Percentiles rank a stretch among this genome's conserved stretches.
These are phyloP conservation scores for Aplidium turbinatum DNA, from an alignment of 23 tunicate genomes.

Conservation along the genomic window DNA sequence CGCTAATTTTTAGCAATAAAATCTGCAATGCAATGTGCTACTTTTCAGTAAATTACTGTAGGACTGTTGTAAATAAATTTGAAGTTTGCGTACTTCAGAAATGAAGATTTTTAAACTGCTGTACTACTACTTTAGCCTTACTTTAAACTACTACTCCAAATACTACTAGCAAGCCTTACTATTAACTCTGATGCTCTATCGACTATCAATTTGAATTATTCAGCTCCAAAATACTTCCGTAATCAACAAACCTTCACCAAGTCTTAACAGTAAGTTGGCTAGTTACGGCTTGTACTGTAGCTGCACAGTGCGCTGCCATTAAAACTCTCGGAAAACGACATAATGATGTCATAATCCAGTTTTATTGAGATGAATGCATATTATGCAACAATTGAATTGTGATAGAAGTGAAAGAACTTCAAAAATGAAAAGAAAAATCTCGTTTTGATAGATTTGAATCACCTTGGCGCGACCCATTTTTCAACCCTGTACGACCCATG, in stretches of 20 bases:
- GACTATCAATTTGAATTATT: neutral
- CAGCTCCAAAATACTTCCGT: slow-evolving; percentile 2
- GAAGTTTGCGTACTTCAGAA: neutral
- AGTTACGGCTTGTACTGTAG: neutral
- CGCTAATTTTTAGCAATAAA: no score
- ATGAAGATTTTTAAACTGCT: no score
- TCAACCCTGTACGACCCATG: no score
- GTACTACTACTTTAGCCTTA: neutral
- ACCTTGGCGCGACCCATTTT: no score
- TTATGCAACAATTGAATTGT: neutral
- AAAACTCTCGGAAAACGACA: neutral
- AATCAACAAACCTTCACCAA: neutral
- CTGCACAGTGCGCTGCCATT: slow-evolving; percentile 9
- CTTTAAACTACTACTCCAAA: neutral
- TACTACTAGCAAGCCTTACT: slow-evolving; percentile 4
- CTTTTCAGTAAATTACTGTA: neutral
- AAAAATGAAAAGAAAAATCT: neutral
- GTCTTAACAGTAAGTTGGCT: neutral
- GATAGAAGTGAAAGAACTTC: no score
- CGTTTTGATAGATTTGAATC: neutral
- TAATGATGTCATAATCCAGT: neutral
- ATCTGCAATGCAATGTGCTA: no score
- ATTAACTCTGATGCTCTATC: neutral
- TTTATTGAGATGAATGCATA: neutral
- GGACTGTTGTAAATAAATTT: neutral